These are phyloP conservation scores for Drosophila teissieri DNA, from an alignment of 1,140 invertebrate species.

Conservation along the genomic window DNA sequence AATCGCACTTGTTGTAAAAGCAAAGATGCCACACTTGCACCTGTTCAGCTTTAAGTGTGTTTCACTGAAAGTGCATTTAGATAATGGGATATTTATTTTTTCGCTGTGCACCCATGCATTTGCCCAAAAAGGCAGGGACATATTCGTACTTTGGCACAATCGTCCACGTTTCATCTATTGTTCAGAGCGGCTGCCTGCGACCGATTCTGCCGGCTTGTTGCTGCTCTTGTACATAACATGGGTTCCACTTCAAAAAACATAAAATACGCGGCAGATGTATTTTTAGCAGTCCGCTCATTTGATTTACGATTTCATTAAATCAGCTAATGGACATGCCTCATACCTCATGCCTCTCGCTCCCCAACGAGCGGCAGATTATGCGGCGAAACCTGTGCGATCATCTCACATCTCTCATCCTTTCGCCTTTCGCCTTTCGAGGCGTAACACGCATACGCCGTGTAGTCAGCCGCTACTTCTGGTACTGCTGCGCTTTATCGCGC, in stretches of 20 bases:
- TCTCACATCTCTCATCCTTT: conserved; percentile 35
- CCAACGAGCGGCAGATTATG: conserved; percentile 21
- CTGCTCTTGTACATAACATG: conserved; percentile 44
- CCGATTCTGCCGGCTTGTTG: conserved; percentile 23
- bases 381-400: conserved; percentile 65
- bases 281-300: conserved; percentile 80
- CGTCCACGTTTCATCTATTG: conserved; percentile 82
- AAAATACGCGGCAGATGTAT: conserved; percentile 76
- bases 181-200: conserved; percentile 46
- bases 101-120: conserved; percentile 3
- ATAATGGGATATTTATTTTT: neutral
- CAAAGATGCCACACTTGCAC: neutral
- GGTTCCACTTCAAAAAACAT: conserved; percentile 83
- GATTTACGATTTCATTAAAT: conserved; percentile 84
- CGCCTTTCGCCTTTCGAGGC: neutral
- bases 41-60: neutral
- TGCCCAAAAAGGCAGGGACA: conserved; percentile 15
- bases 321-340: conserved; percentile 75
- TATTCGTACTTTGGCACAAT: conserved; percentile 68
- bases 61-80: neutral
- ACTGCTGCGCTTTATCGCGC: conserved; percentile 37
- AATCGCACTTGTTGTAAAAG: too few species aligned
- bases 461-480: conserved; percentile 21
- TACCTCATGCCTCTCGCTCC: conserved; percentile 45
- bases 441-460: conserved; percentile 45